Percentiles rank a stretch among this genome's conserved stretches.
phyloP scores from a whole-genome alignment of 2,888 invertebrate species.

The Embidobia sp. region DNA sequence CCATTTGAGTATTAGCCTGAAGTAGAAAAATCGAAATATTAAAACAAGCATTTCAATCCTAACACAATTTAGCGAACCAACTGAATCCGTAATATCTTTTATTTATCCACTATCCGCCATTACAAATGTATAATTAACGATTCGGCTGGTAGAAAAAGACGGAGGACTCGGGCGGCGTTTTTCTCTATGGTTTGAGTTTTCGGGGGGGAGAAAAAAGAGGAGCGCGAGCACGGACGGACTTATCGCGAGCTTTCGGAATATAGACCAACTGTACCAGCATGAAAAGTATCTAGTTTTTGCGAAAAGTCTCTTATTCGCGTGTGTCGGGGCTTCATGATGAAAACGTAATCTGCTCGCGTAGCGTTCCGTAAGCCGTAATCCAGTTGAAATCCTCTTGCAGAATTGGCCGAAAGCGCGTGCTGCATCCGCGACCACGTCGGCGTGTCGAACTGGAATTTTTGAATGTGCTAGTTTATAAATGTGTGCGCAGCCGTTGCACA shows the following conservation, averaged over 20 bases:
- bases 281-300: slow-evolving; percentile 54
- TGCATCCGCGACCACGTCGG: too few species aligned
- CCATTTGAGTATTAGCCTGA: too few species aligned
- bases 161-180: slow-evolving; percentile 5
- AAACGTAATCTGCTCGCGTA: slow-evolving; percentile 62
- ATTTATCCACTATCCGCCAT: slow-evolving; percentile 11
- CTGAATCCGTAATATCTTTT: not conserved
- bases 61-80: not conserved
- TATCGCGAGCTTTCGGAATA: slow-evolving; percentile 40
- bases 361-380: slow-evolving; percentile 60
- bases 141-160: slow-evolving; percentile 1
- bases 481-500: slow-evolving; percentile 2
- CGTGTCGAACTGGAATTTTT: slow-evolving; percentile 34
- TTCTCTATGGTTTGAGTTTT: slow-evolving; percentile 25
- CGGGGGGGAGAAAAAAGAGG: not conserved
- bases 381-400: slow-evolving; percentile 64
- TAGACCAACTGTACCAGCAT: slow-evolving; percentile 49
- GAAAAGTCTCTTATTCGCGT: slow-evolving; percentile 54
- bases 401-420: slow-evolving; percentile 47
- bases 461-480: slow-evolving; percentile 38
- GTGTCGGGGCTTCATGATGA: slow-evolving; percentile 46
- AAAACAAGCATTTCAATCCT: not conserved
- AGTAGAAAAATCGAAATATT: not conserved
- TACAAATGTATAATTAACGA: slow-evolving; percentile 29
- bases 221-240: too few species aligned